Percentiles rank a stretch among this genome's conserved stretches.
Conservation (phyloP, 1,140 invertebrate species). For the Drosophila parabipectinata region DNA sequence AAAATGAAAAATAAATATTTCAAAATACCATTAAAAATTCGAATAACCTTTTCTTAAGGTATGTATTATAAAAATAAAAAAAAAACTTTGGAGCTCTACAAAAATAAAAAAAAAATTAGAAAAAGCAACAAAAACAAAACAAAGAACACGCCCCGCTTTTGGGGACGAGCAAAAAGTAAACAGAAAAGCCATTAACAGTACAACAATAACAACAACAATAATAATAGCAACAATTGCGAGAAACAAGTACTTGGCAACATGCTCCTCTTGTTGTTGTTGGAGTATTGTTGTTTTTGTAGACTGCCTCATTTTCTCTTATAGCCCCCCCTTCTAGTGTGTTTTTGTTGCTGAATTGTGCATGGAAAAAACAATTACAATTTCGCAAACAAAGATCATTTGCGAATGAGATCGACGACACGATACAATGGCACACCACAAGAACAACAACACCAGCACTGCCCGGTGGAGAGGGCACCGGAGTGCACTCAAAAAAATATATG, state of each 20-base stretch:
- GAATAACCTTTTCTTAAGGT: slow-evolving; percentile 6
- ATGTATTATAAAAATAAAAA: slow-evolving; percentile 20
- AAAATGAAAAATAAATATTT: too few relatives aligned
- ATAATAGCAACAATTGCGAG: slow-evolving; percentile 26
- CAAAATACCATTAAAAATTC: slow-evolving; percentile 4
- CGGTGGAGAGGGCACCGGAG: not conserved
- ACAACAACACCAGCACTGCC: slow-evolving; percentile 1
- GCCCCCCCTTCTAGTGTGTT: slow-evolving; percentile 6
- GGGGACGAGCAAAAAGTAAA: slow-evolving; percentile 65
- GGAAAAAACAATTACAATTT: slow-evolving; percentile 76
- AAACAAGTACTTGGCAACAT: slow-evolving; percentile 57
- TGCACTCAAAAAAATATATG: not conserved
- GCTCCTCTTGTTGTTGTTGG: slow-evolving; percentile 34
- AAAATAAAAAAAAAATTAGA: slow-evolving; percentile 21
- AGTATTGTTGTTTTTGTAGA: slow-evolving; percentile 21
- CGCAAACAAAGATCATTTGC: slow-evolving; percentile 79
- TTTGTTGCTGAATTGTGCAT: slow-evolving; percentile 56
- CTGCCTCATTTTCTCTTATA: not conserved
- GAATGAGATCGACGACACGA: slow-evolving; percentile 74
- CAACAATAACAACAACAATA: slow-evolving; percentile 6
- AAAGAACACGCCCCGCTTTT: slow-evolving; percentile 65
- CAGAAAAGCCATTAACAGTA: slow-evolving; percentile 72
- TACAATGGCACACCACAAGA: slow-evolving; percentile 52
- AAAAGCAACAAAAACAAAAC: slow-evolving; percentile 32
- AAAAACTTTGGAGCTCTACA: slow-evolving; percentile 27